phyloP scores from a whole-genome alignment of 2,113 vertebrate species.

The Rousettus leschenaultii region DNA sequence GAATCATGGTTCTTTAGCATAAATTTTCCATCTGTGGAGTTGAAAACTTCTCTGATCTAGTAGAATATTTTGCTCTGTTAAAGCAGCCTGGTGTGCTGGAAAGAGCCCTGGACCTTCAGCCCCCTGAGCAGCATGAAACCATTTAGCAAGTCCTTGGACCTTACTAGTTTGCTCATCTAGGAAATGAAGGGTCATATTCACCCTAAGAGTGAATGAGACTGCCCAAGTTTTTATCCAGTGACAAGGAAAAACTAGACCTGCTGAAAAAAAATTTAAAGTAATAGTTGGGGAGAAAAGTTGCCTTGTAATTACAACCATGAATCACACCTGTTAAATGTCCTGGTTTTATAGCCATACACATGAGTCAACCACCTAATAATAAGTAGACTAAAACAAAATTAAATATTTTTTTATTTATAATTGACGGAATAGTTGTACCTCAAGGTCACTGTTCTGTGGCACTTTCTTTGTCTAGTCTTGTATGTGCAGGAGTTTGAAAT shows the following conservation, averaged over 20 bases:
- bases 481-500: neutral
- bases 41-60: conserved; percentile 7
- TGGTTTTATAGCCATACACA: neutral
- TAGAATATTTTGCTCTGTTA: neutral
- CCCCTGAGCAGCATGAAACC: neutral
- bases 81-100: neutral
- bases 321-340: neutral
- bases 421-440: neutral
- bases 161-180: neutral
- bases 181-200: neutral
- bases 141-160: neutral
- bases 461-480: neutral
- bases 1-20: neutral
- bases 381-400: neutral
- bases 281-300: neutral
- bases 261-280: neutral
- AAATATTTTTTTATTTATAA: neutral
- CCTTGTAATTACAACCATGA: neutral
- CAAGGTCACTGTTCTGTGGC: neutral
- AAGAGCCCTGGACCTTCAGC: neutral
- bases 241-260: neutral
- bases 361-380: neutral
- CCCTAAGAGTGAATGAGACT: neutral
- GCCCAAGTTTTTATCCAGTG: neutral
- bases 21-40: neutral